Conservation (phyloP, 2,888 invertebrate species). For the Sarcophaga subvicina region DNA sequence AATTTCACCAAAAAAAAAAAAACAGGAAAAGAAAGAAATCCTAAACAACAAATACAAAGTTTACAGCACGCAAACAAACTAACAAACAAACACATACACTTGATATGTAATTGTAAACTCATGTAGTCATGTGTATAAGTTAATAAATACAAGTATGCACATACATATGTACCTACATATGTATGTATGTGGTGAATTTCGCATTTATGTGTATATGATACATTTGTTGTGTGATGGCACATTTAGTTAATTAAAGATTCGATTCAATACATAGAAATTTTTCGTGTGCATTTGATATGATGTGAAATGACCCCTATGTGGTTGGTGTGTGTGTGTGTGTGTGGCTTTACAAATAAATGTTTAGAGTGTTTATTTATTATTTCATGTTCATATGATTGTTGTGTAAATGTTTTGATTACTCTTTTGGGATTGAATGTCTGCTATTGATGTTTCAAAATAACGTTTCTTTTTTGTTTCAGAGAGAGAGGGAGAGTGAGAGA, state of each 20-base stretch:
- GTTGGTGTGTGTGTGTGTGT: too few species aligned
- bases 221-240: too few species aligned
- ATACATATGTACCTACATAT: background rate
- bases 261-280: too few species aligned
- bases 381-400: conserved; percentile 44
- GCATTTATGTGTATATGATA: too few species aligned
- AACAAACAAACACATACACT: too few species aligned
- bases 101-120: background rate
- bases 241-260: too few species aligned
- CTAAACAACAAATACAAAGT: conserved; percentile 10
- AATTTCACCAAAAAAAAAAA: conserved; percentile 31
- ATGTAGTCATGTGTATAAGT: background rate
- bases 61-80: conserved; percentile 1
- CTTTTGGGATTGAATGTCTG: conserved; percentile 60
- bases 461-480: conserved; percentile 29
- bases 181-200: too few species aligned
- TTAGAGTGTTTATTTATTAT: conserved; percentile 38
- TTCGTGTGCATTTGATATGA: background rate
- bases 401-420: conserved; percentile 64
- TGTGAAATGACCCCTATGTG: background rate
- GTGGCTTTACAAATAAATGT: conserved; percentile 4
- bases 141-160: background rate
- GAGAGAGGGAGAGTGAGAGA: too few species aligned
- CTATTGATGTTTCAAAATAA: conserved; percentile 53
- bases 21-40: background rate